A percentile compares a stretch with the other conserved stretches of the same genome.
These are phyloP conservation scores for Papilio dardanus DNA, from an alignment of 1,140 invertebrate genomes.

Conservation along the genomic window DNA sequence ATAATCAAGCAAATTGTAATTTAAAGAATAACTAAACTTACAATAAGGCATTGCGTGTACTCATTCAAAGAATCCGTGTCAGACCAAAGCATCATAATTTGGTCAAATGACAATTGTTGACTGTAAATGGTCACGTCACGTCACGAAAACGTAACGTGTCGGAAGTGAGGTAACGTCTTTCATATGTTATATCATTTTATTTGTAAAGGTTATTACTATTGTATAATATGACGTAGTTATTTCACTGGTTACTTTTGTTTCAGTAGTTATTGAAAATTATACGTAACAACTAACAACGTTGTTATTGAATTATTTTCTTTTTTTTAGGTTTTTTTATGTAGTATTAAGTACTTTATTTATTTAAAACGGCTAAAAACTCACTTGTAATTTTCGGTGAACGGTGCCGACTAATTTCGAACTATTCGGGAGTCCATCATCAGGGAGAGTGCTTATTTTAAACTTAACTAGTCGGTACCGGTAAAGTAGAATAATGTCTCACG, in stretches of 20 bases:
- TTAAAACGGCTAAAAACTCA: no score
- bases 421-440: no score
- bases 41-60: neutral
- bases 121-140: conserved; percentile 15
- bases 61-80: conserved; percentile 9
- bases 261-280: neutral
- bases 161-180: conserved; percentile 15
- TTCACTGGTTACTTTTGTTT: neutral
- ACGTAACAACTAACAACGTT: neutral
- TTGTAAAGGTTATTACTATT: conserved; percentile 21
- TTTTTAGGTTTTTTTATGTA: no score
- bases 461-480: no score
- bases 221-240: neutral
- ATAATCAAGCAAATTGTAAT: no score
- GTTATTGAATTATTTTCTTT: neutral
- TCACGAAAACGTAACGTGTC: neutral
- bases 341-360: no score
- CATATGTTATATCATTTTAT: conserved; percentile 5
- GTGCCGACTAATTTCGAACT: no score
- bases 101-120: conserved; percentile 8
- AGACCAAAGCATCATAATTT: neutral
- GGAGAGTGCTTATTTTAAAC: no score
- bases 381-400: no score
- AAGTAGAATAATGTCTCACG: no score
- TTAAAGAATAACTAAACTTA: neutral